These are phyloP conservation scores for Urocolius indicus DNA, from an alignment of 2,113 vertebrate species.

Conservation along the genomic window DNA sequence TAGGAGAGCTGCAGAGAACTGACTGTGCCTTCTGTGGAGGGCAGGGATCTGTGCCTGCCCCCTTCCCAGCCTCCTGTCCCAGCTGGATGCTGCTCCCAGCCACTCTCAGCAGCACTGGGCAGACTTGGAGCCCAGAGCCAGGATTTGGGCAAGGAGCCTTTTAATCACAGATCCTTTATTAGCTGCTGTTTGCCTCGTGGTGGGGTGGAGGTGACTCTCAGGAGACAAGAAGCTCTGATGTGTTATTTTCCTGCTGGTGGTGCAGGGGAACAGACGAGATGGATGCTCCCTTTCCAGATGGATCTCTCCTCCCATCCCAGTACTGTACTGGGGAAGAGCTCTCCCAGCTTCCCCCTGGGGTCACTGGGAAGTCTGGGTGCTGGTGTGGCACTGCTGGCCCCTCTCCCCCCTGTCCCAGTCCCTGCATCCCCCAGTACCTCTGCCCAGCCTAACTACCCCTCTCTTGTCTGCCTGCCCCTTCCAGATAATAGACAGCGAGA, in stretches of 20 bases:
- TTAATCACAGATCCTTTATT: background rate
- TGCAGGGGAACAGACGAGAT: background rate
- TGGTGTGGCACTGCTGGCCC: background rate
- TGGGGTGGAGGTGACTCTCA: background rate
- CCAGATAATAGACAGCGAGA: constrained; percentile 92
- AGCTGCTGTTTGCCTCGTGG: background rate
- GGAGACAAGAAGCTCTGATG: background rate
- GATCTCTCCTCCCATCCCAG: background rate
- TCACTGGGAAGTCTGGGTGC: background rate
- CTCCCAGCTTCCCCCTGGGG: accelerated
- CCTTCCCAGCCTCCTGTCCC: background rate
- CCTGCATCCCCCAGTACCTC: background rate
- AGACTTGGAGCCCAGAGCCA: background rate
- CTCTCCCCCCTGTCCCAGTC: background rate
- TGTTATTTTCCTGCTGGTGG: background rate
- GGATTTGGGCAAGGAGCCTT: background rate
- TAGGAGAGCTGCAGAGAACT: background rate
- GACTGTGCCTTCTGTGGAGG: accelerated
- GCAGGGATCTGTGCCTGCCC: background rate
- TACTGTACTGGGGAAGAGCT: background rate
- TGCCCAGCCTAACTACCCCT: background rate
- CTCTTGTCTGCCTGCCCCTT: constrained; percentile 49
- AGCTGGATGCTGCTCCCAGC: background rate
- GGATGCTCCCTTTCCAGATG: background rate
- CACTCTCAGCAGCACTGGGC: accelerated